Base-by-base conservation (phyloP, 2,113 vertebrate species). In the Neofelis nebulosa region DNA sequence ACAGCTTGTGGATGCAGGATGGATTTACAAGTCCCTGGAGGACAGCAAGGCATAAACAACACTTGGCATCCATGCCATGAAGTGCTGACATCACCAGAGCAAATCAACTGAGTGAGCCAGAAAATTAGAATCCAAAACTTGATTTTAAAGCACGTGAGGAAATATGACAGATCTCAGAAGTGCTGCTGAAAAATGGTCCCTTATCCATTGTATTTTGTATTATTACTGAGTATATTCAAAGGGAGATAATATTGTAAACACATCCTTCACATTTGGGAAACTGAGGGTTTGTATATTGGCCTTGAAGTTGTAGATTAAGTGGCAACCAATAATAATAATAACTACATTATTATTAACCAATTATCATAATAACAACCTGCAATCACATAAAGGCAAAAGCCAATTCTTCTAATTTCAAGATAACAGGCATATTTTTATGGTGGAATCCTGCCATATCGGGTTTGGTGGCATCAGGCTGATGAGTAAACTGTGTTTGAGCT, bases 1-100 rank as follows among this genome's bases (percentile, higher is more conserved):
- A 98, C 97, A 98, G 96, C 78, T 94, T 91, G 41, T 48, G 85
- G 94, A 95, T 61, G 29, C 48, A 87, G 68, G 55, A 97, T 87
- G 86, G 93, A 98, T 96, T 97, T 97, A 93, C 4, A 14, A 97
- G 91, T 96, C 97, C 91, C 97, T 29, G 18, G 92, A 95, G 97
- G 81, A 91, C 91, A 86, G n/a, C 73, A 91, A 98, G 38, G 76
- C 82, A 93, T 97, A 97, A 98, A 96, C 96, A 95, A 86, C 87
- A 79, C 52, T 97, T 95, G 85, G 94, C 85, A 91, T 96, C 89
- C 29, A 69, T 81, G 23, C 83, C 95, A 38, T 7, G 76, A 95
- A 97, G 92, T 95, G 96, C 95, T 97, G 97, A 97, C 68, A 98
- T 98, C 95, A 98, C 91, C 38, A 96, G 45, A 89, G 97, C 81